These are phyloP conservation scores for Oostethus manadensis DNA, from an alignment of 2,113 vertebrate species.

Conservation along the genomic window DNA sequence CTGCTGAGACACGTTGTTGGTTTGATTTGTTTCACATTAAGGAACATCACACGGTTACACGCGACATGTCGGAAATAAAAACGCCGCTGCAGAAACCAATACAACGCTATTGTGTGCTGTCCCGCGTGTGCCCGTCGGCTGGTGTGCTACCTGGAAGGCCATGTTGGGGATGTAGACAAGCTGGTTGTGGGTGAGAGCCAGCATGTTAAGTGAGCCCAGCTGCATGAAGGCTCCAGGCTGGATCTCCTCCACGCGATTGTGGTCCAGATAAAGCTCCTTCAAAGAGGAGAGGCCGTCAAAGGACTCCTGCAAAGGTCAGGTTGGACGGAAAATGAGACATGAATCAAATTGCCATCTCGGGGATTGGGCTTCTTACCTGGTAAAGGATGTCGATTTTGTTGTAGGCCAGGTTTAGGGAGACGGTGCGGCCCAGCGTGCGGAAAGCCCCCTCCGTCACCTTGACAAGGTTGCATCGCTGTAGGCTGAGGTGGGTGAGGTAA, in stretches of 20 bases:
- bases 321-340: background rate
- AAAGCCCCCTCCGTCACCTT: constrained; percentile 85
- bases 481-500: constrained; percentile 81
- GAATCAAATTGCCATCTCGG: background rate
- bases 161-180: constrained; percentile 90
- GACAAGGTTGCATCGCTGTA: constrained; percentile 79
- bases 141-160: constrained; percentile 76
- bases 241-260: constrained; percentile 87
- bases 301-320: constrained; percentile 70
- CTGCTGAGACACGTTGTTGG: no score
- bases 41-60: no score
- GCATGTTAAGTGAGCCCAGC: constrained; percentile 78
- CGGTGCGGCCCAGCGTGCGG: constrained; percentile 78
- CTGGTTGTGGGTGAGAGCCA: constrained; percentile 80
- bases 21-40: no score
- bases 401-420: constrained; percentile 83
- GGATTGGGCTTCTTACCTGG: constrained; percentile 66
- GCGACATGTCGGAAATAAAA: no score
- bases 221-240: constrained; percentile 83
- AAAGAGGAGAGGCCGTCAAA: constrained; percentile 87
- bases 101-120: no score
- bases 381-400: constrained; percentile 81
- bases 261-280: constrained; percentile 78
- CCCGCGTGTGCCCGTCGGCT: no score
- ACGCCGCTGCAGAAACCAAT: no score